Evolutionary conservation across 1,140 invertebrate species (phyloP).

Genomic region (Drosophila burlai): DNA sequence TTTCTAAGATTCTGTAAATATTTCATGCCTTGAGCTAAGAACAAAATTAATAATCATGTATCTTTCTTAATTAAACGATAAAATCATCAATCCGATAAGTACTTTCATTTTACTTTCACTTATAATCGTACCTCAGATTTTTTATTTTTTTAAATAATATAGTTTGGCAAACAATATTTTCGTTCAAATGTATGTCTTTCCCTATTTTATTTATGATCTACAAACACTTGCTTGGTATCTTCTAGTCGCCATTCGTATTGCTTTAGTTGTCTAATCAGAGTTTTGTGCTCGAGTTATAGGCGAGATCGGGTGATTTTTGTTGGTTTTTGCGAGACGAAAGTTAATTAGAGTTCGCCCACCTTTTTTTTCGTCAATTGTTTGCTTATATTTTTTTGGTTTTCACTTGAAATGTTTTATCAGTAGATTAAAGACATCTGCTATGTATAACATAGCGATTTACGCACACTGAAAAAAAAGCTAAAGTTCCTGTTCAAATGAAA

Average conservation of each 20-base stretch:
- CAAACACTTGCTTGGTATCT: background rate
- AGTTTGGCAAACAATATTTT: background rate
- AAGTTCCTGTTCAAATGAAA: too few relatives aligned
- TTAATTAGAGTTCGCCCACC: background rate
- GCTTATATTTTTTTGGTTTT: background rate
- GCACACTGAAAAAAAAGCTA: background rate
- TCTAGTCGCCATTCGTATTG: background rate
- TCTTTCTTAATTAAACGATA: too few relatives aligned
- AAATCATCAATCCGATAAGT: too few relatives aligned
- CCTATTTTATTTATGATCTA: background rate
- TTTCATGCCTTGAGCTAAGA: too few relatives aligned
- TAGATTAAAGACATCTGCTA: background rate
- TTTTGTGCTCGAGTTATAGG: background rate
- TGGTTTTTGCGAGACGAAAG: background rate
- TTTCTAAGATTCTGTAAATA: too few relatives aligned
- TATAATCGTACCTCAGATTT: too few relatives aligned
- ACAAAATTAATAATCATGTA: too few relatives aligned
- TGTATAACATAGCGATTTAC: background rate
- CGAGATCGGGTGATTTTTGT: background rate
- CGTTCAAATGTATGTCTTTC: background rate
- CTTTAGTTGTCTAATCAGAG: background rate
- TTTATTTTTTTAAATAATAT: background rate
- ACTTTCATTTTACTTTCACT: too few relatives aligned
- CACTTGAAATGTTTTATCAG: constrained; percentile 3
- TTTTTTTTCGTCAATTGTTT: background rate